Evolutionary conservation across 2,113 vertebrate species (phyloP).

Genomic region (Serilophus lunatus): DNA sequence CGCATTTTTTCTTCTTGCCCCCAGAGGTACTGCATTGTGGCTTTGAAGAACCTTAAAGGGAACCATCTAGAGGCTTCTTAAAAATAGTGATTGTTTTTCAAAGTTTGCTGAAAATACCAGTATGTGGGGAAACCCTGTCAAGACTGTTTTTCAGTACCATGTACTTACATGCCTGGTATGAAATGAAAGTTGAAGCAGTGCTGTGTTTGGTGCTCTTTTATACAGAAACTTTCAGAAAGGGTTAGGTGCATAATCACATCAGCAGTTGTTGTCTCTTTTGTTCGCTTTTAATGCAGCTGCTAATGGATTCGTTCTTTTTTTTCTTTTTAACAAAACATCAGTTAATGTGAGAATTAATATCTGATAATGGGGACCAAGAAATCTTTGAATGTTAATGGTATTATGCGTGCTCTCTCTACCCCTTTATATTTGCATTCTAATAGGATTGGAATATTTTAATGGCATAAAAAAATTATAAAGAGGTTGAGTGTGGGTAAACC

Average conservation of each 20-base stretch:
- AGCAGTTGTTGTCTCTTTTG: slow-evolving; percentile 22
- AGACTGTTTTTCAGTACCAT: neutral
- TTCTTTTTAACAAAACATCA: neutral
- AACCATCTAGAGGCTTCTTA: neutral
- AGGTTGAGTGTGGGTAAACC: neutral
- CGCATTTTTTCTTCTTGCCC: neutral
- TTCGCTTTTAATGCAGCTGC: slow-evolving; percentile 27
- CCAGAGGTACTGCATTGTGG: neutral
- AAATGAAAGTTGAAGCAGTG: neutral
- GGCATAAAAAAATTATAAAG: neutral
- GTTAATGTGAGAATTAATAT: slow-evolving; percentile 56
- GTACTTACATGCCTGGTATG: neutral
- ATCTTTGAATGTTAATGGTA: slow-evolving; percentile 48
- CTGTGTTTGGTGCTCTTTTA: neutral
- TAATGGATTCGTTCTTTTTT: neutral
- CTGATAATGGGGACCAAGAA: slow-evolving; percentile 48
- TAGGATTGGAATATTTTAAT: slow-evolving; percentile 41
- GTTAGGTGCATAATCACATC: neutral
- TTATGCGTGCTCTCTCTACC: slow-evolving; percentile 7
- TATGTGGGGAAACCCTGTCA: neutral
- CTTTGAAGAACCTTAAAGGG: neutral
- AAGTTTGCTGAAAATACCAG: neutral
- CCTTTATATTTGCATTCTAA: slow-evolving; percentile 57
- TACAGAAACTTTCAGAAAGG: neutral
- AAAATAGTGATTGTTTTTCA: neutral